phyloP scores from a whole-genome alignment of 2,888 invertebrate species.

The Lasioglossum vierecki region DNA sequence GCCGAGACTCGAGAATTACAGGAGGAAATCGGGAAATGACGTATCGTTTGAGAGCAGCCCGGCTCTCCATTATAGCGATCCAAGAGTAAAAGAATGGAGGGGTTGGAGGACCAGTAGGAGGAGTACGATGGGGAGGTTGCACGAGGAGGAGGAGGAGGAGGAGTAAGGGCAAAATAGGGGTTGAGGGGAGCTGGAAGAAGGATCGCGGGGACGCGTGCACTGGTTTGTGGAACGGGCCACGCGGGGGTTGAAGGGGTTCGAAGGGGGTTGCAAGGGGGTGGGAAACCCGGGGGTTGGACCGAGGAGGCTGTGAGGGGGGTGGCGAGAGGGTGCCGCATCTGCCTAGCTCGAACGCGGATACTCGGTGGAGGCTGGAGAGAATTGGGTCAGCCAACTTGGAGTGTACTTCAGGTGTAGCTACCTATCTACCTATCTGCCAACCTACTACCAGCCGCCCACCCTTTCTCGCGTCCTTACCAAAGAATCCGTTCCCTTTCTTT shows the following conservation, averaged over 20 bases:
- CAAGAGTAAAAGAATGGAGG: slow-evolving; percentile 44
- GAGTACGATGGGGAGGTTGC: background rate
- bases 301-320: background rate
- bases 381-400: slow-evolving; percentile 80
- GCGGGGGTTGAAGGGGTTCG: slow-evolving; percentile 11
- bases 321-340: slow-evolving; percentile 57
- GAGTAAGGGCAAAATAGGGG: background rate
- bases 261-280: background rate
- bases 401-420: slow-evolving; percentile 79
- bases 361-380: slow-evolving; percentile 66
- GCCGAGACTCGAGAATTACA: slow-evolving; percentile 30
- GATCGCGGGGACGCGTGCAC: slow-evolving; percentile 7
- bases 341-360: slow-evolving; percentile 61
- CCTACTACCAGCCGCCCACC: slow-evolving; percentile 33
- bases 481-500: slow-evolving; percentile 25
- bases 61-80: slow-evolving; percentile 53
- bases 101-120: background rate
- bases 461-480: slow-evolving; percentile 31
- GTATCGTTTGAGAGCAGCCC: slow-evolving; percentile 66
- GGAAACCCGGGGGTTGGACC: slow-evolving; percentile 10
- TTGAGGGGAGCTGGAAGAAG: slow-evolving; percentile 13
- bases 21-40: slow-evolving; percentile 71
- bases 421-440: slow-evolving; percentile 62
- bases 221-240: background rate
- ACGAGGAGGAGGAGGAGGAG: background rate